Percentiles rank a stretch among this genome's conserved stretches.
These are phyloP conservation scores for Erpetoichthys calabaricus DNA, from an alignment of 2,797 vertebrate genomes.

Conservation along the genomic window DNA sequence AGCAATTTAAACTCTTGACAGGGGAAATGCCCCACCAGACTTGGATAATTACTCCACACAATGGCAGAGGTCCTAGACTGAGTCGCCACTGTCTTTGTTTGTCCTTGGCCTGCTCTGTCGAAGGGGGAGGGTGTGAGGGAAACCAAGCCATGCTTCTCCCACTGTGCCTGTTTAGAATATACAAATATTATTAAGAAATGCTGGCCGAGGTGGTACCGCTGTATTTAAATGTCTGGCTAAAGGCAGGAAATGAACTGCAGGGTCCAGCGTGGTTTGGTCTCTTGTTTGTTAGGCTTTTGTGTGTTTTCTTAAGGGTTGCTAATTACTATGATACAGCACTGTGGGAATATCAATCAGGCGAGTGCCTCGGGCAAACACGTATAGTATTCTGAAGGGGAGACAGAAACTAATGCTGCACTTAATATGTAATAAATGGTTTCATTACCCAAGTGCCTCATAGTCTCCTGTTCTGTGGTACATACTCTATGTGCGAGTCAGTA, in stretches of 20 bases:
- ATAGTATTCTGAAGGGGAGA: not conserved
- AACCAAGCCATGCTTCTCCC: not conserved
- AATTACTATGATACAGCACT: slow-evolving; percentile 21
- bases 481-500: too few relatives aligned
- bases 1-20: not conserved
- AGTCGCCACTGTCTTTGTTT: not conserved
- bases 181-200: not conserved
- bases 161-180: not conserved
- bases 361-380: not conserved
- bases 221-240: not conserved
- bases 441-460: not conserved
- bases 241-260: slow-evolving; percentile 19
- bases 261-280: slow-evolving; percentile 10
- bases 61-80: not conserved
- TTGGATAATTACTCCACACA: slow-evolving; percentile 1
- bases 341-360: not conserved
- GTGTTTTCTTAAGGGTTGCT: slow-evolving; percentile 23
- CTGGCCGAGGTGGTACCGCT: not conserved
- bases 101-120: not conserved
- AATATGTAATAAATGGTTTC: not conserved
- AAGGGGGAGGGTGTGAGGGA: not conserved
- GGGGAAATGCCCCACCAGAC: not conserved
- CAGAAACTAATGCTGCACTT: not conserved
- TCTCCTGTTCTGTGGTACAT: not conserved
- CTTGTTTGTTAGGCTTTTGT: slow-evolving; percentile 20